phyloP scores from a whole-genome alignment of 2,797 vertebrate genomes.

The Pteropus rufus region DNA sequence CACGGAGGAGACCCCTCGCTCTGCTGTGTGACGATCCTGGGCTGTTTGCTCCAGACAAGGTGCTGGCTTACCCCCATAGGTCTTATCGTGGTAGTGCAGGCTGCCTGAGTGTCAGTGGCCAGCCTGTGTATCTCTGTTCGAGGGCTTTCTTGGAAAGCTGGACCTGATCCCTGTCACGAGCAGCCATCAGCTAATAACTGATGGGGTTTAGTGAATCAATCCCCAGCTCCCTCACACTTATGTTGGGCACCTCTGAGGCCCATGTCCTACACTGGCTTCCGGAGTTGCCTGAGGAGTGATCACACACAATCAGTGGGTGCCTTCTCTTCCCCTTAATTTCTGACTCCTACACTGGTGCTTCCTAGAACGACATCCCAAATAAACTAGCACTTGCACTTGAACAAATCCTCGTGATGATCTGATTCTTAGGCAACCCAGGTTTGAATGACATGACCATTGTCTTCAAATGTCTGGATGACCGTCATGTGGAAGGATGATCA shows the following conservation, averaged over 20 bases:
- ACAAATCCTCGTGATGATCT: not conserved
- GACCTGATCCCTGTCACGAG: not conserved
- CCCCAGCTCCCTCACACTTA: not conserved
- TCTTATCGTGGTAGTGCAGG: rapidly evolving
- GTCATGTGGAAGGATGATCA: not conserved
- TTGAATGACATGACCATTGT: not conserved
- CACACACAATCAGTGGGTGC: not conserved
- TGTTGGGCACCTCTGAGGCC: not conserved
- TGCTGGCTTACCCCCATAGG: rapidly evolving
- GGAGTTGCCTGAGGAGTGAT: not conserved
- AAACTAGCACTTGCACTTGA: not conserved
- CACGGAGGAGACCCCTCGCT: not conserved
- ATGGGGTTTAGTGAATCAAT: too few relatives aligned
- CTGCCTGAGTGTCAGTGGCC: not conserved
- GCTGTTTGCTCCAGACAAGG: not conserved
- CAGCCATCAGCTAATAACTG: not conserved
- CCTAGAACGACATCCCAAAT: not conserved
- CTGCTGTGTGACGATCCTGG: not conserved
- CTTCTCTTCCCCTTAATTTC: not conserved
- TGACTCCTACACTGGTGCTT: not conserved
- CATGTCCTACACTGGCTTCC: not conserved
- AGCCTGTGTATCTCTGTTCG: not conserved
- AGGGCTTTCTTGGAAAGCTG: not conserved
- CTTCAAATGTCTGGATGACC: not conserved
- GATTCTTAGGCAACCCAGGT: not conserved